A percentile compares a stretch with the other conserved stretches of the same genome.
Conservation (phyloP, 2,797 vertebrate species). For the Cyprinella venusta region DNA sequence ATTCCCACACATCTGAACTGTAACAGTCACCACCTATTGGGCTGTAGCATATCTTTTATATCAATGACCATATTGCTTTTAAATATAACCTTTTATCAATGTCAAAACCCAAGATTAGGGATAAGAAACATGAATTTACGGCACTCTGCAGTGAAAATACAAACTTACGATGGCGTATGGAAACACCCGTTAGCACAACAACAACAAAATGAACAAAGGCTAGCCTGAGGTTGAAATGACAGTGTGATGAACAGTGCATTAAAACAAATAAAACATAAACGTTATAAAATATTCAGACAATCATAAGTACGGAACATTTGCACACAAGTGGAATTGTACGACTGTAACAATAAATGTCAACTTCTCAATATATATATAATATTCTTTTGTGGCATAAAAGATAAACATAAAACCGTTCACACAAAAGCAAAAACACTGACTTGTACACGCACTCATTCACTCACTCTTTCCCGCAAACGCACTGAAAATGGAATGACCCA, state of each 20-base stretch:
- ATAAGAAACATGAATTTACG: neutral
- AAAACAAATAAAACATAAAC: slow-evolving; percentile 62
- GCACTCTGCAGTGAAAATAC: slow-evolving; percentile 37
- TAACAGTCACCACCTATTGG: neutral
- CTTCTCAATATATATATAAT: slow-evolving; percentile 55
- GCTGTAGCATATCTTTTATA: neutral
- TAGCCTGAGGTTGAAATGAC: slow-evolving; percentile 60
- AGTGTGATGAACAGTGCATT: slow-evolving; percentile 76
- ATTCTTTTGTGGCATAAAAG: slow-evolving; percentile 60
- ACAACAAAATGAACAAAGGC: neutral
- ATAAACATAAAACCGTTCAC: slow-evolving; percentile 64
- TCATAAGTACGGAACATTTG: slow-evolving; percentile 63
- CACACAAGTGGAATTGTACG: slow-evolving; percentile 66
- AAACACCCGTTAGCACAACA: slow-evolving; percentile 61
- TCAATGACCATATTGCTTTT: neutral
- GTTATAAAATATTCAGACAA: slow-evolving; percentile 74
- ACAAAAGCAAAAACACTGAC: slow-evolving; percentile 16
- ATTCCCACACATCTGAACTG: neutral
- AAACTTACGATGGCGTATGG: slow-evolving; percentile 59
- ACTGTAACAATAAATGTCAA: neutral
- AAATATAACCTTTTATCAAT: neutral
- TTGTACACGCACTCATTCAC: slow-evolving; percentile 42
- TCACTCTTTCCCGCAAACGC: slow-evolving; percentile 44
- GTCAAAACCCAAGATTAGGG: neutral
- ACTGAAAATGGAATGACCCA: slow-evolving; percentile 73